These are phyloP conservation scores for Scophthalmus maximus DNA, from an alignment of 2,113 vertebrate species.

Conservation along the genomic window DNA sequence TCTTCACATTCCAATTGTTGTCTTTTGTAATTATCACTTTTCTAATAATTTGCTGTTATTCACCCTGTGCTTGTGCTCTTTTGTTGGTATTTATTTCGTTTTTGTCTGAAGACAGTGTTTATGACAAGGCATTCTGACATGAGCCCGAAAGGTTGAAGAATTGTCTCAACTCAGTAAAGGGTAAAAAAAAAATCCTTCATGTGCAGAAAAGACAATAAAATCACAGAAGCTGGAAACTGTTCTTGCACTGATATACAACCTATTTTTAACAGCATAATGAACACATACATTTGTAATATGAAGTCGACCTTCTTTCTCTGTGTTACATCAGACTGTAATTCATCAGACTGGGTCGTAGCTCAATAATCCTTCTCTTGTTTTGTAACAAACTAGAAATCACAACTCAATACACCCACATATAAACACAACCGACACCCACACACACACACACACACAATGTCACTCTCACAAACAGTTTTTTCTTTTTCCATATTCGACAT, in stretches of 20 bases:
- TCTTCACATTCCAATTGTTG: background rate
- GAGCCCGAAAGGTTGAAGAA: background rate
- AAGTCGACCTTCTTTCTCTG: conserved; percentile 15
- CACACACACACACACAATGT: conserved; percentile 19
- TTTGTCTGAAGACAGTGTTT: too few species aligned
- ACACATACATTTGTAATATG: conserved; percentile 29
- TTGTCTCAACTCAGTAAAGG: conserved; percentile 2
- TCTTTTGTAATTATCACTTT: background rate
- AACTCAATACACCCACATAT: conserved; percentile 5
- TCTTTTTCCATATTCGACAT: conserved; percentile 45
- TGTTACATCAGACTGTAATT: conserved; percentile 37
- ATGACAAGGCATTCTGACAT: conserved; percentile 7
- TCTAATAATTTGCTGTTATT: background rate
- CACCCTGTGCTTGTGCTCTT: background rate
- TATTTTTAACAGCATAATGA: conserved; percentile 22
- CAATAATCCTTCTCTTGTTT: conserved; percentile 33
- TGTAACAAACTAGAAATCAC: conserved; percentile 36
- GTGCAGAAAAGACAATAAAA: conserved; percentile 7
- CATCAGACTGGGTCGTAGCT: conserved; percentile 20
- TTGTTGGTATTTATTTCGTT: background rate
- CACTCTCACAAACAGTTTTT: conserved; percentile 15
- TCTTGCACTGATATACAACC: conserved; percentile 16
- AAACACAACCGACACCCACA: conserved; percentile 36
- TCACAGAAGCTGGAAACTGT: background rate
- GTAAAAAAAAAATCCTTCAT: conserved; percentile 2